Evolutionary conservation across 2,797 vertebrate genomes (phyloP), one percentile per base, ranked within the genome.

Genomic region (Hyperoplus lanceolatus): DNA sequence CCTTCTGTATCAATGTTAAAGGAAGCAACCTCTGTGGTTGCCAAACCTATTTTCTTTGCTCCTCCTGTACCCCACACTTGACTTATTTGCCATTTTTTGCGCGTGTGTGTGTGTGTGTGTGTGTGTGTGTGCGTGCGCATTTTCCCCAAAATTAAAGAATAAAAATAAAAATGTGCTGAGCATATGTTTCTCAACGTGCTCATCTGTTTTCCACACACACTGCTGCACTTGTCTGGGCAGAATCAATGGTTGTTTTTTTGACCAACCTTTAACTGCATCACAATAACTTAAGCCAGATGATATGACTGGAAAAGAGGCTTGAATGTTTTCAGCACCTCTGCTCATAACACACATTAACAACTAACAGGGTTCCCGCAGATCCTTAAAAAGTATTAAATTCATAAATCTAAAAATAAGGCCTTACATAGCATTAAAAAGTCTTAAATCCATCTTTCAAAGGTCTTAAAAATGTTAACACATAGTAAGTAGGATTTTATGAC

Each of bases 141-240:
- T 29, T 62, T 58, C 62, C 38, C 66, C 39, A 67, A 13, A 29
- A 29, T 29, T 29, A 29, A 29, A 29, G 29, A 29, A 29, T 29
- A 29, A 29, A 29, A 29, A 29, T 29, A n/a, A 21, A 53, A 77
- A 75, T 67, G 61, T 61, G 46, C 12, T 15, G 49, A 41, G 64
- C 72, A 81, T 57, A 18, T 79, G 72, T 62, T 75, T 46, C 41
- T 53, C 38, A 62, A 50, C 42, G 48, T 15, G 21, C 51, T 59
- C 75, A 60, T 87, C 72, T 29, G 29, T 29, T 29, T 64, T 74
- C 53, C 43, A 60, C 38, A 61, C 36, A 59, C 59, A 11, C 64
- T 8, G 45, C 18, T 38, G 11, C 55, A 46, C 60, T 68, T 11
- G 46, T 75, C 62, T 18, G 5, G 4, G 56, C 62, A 18, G 14